Evolutionary conservation across 2,797 vertebrate species (phyloP), one percentile per base, ranked within the genome.

Genomic region (Pantherophis vulpinus): DNA sequence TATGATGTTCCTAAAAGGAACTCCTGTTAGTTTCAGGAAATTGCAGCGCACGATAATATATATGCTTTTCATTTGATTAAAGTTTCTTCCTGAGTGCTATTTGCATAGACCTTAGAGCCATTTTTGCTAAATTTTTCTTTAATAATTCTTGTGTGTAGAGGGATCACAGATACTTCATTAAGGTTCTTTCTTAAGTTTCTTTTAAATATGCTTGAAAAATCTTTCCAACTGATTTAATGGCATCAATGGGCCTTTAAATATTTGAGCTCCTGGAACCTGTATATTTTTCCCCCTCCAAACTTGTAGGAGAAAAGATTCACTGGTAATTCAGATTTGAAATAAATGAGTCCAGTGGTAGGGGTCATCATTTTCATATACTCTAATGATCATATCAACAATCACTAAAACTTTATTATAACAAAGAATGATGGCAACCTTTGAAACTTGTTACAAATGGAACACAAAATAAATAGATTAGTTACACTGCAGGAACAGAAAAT

Each of bases 191-290:
- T 0, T 66, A 47, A 66, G 29, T 86, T 61, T 61, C 29, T 0
- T 83, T 55, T 29, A 86, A 59, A 20, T 86, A 63, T 66, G 23
- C 88, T 91, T 88, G 66, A 90, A 1, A 58, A 91, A 89, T 0
- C 51, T 90, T 94, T 88, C 87, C 56, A 70, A 37, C 13, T 83
- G 74, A 83, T 47, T 25, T 83, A 83, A 47, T 93, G 29, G n/a
- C 32, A 9, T 90, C 42, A 12, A 1, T 20, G 70, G 14, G 5
- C 70, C 89, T 93, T 94, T 23, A 91, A 91, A 16, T 74, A 70
- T 94, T 96, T 94, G 66, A 87, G 11, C 88, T 61, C 13, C 5
- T 10, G 2, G 79, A 88, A 59, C 56, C 18, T 42, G n/a, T 54
- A 59, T 10, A 7, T 42, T 16, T 92, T 54, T 8, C 7, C 87